Base-by-base conservation (phyloP, 2,888 invertebrate species). In the Darwinula stevensoni region DNA sequence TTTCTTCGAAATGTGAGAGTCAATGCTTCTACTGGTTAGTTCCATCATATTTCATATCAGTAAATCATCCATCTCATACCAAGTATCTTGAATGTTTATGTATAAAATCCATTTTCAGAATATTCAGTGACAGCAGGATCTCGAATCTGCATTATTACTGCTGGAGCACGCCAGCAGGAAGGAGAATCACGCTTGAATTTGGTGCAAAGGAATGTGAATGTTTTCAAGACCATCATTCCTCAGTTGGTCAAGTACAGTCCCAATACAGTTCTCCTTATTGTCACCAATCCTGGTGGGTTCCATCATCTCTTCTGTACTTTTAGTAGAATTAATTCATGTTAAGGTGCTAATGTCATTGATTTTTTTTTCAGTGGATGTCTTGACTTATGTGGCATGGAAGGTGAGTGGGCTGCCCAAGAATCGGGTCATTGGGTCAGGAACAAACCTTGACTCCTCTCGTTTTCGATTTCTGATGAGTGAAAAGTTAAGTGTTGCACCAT, bases 331-430 rank as follows among this genome's bases (percentile, higher is more conserved):
- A 15, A 30, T n/a, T 16, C 16, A 12, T 17, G 22, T 9, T 9
- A n/a, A 22, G 22, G n/a, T 22, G 22, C 22, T 22, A n/a, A n/a
- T n/a, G n/a, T 16, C n/a, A 22, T 14, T 28, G 28, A 14, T 6
- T 15, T 22, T 35, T 5, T 35, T 46, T 40, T 43, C 48, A 48
- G 80, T 82, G 16, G 86, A 88, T 48, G 69, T 86, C 37, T 56
- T 88, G 45, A 82, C 84, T 1, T 84, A 76, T 49, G 76, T 84
- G 9, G 69, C 84, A n/a, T 88, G 84, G 84, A 82, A 76, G 53
- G 49, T 88, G 34, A 80, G 80, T 39, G 82, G 82, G 4, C 56
- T 86, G 40, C 82, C 86, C 6, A 67, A 68, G 48, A 63, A 78
- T 47, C 65, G 71, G 18, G 74, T 86, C 31, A 69, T 88, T 46